Conservation (phyloP, 2,113 vertebrate species). For the Heteronetta atricapilla region DNA sequence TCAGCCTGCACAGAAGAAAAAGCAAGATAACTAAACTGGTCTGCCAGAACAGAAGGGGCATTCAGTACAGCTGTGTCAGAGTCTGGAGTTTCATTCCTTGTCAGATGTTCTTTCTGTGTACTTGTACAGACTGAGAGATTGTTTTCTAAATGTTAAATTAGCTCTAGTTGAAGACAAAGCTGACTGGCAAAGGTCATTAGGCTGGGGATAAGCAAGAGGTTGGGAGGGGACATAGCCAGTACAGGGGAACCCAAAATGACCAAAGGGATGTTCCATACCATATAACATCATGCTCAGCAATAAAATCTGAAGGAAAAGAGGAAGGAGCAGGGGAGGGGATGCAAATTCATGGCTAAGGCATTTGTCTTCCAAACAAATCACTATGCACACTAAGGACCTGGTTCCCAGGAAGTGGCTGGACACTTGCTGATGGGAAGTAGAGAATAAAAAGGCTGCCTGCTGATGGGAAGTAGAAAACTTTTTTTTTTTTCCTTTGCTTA, state of each 20-base stretch:
- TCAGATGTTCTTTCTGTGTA: slow-evolving; percentile 40
- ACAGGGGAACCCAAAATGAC: background rate
- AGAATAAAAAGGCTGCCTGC: background rate
- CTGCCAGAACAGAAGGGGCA: slow-evolving; percentile 41
- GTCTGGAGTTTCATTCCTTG: slow-evolving; percentile 19
- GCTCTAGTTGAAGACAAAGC: background rate
- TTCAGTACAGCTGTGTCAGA: slow-evolving; percentile 27
- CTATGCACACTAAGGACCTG: background rate
- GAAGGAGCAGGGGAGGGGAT: too few relatives aligned
- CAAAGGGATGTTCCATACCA: background rate
- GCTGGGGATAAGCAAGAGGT: background rate
- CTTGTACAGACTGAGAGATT: background rate
- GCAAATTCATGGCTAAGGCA: background rate
- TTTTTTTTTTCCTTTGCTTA: background rate
- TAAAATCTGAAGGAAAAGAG: background rate
- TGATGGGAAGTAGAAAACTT: background rate
- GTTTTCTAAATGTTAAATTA: slow-evolving; percentile 21
- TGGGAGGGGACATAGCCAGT: background rate
- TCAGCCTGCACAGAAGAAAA: background rate
- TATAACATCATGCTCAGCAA: background rate
- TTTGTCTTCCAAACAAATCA: background rate
- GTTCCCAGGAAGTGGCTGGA: background rate
- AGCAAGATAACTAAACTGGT: slow-evolving; percentile 10
- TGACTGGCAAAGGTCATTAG: background rate
- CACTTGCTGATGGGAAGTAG: background rate